A percentile compares a stretch with the other conserved stretches of the same genome.
phyloP scores from a whole-genome alignment of 2,113 vertebrate species.

The Cochlearius cochlearius region DNA sequence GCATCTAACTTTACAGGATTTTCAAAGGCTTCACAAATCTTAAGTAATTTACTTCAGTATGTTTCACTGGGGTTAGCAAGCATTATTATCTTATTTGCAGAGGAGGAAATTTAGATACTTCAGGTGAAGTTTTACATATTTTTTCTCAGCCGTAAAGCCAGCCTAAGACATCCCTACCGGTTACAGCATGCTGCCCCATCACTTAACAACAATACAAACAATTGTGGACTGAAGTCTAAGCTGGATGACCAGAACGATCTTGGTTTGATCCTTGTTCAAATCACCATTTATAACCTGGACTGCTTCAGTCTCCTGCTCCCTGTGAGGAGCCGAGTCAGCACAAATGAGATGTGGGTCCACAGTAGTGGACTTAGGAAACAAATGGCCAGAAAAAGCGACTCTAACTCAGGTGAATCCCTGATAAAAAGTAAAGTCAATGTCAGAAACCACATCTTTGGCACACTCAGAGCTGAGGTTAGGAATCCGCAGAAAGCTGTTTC shows the following conservation, averaged over 20 bases:
- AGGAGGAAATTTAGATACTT: background rate
- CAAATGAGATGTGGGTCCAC: background rate
- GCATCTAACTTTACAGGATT: background rate
- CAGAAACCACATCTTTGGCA: background rate
- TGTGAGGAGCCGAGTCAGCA: background rate
- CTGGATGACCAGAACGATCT: background rate
- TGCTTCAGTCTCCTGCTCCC: background rate
- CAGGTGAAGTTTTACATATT: background rate
- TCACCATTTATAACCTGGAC: background rate
- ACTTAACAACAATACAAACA: background rate
- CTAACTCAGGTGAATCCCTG: background rate
- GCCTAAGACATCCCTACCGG: background rate
- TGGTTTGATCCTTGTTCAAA: background rate
- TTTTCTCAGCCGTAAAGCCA: background rate
- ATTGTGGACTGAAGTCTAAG: background rate
- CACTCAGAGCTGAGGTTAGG: background rate
- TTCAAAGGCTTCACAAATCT: background rate
- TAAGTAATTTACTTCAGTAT: background rate
- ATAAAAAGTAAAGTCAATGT: background rate
- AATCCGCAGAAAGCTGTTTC: background rate
- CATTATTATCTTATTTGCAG: background rate
- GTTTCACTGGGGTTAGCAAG: background rate
- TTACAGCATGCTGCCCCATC: background rate
- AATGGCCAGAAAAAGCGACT: background rate
- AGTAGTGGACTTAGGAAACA: background rate